Evolutionary conservation across 2,113 vertebrate species (phyloP).

Genomic region (Nerophis ophidion): DNA sequence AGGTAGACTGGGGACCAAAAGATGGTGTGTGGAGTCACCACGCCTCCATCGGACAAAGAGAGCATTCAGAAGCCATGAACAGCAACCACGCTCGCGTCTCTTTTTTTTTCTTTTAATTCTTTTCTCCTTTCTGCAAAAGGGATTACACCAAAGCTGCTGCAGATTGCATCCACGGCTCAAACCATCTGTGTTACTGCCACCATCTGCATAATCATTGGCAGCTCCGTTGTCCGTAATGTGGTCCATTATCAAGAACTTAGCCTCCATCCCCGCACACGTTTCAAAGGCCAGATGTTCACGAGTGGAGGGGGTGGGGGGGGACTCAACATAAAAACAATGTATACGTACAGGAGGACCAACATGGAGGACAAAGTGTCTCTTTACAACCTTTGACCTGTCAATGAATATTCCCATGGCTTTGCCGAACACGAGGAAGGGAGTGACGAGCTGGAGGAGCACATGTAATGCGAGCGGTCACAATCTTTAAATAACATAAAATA

Average conservation of each 20-base stretch:
- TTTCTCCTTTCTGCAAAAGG: constrained; percentile 61
- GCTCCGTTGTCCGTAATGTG: constrained; percentile 53
- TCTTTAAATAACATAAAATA: no score
- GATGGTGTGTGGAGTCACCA: constrained; percentile 65
- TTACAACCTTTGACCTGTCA: constrained; percentile 23
- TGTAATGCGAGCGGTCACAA: constrained; percentile 39
- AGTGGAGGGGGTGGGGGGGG: constrained; percentile 26
- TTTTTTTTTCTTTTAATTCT: constrained; percentile 31
- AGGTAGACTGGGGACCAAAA: constrained; percentile 40
- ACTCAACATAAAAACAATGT: constrained; percentile 21
- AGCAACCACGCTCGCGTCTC: constrained; percentile 22
- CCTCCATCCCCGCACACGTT: constrained; percentile 42
- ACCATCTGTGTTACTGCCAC: constrained; percentile 61
- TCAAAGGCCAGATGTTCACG: constrained; percentile 56
- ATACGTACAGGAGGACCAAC: constrained; percentile 28
- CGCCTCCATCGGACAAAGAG: constrained; percentile 60
- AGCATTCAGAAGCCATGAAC: constrained; percentile 67
- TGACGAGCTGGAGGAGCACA: constrained; percentile 64
- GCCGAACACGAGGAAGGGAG: constrained; percentile 27
- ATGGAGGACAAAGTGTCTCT: constrained; percentile 31
- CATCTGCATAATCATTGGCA: constrained; percentile 56
- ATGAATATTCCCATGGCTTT: constrained; percentile 46
- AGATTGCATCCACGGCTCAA: constrained; percentile 58
- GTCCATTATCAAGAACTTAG: constrained; percentile 56
- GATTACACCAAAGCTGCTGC: constrained; percentile 66